Conservation (phyloP, 2,113 vertebrate species). For the Heptranchias perlo region DNA sequence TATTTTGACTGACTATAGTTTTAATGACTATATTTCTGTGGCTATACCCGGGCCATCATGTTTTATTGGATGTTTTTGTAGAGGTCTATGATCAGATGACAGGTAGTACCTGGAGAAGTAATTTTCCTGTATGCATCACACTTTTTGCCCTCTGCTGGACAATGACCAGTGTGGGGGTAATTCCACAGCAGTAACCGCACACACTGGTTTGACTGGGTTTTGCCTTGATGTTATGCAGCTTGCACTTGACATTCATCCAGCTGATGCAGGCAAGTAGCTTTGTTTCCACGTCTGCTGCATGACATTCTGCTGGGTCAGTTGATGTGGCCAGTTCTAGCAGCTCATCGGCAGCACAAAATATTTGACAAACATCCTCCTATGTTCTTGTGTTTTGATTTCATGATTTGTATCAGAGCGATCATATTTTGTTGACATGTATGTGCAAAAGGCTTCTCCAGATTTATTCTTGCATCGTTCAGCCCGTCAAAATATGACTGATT, state of each 20-base stretch:
- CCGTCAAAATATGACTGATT: constrained; percentile 32
- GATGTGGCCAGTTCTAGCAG: background rate
- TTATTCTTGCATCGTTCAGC: background rate
- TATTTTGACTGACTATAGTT: background rate
- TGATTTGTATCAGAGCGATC: background rate
- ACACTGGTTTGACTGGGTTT: background rate
- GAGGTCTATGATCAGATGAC: background rate
- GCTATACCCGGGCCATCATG: background rate
- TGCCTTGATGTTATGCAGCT: background rate
- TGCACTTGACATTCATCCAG: background rate
- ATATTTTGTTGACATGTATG: background rate
- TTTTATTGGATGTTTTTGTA: background rate
- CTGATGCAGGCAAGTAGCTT: background rate
- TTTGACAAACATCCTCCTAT: background rate
- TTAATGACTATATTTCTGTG: background rate
- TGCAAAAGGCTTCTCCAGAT: background rate
- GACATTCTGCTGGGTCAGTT: background rate
- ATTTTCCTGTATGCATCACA: background rate
- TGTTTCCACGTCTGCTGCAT: background rate
- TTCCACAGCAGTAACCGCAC: background rate
- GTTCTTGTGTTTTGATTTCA: background rate
- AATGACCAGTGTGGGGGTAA: background rate
- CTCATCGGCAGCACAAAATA: background rate
- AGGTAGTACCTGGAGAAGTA: background rate
- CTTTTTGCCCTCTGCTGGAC: background rate